These are phyloP conservation scores for Octomys mimax DNA, from an alignment of 2,797 vertebrate genomes.

Conservation along the genomic window DNA sequence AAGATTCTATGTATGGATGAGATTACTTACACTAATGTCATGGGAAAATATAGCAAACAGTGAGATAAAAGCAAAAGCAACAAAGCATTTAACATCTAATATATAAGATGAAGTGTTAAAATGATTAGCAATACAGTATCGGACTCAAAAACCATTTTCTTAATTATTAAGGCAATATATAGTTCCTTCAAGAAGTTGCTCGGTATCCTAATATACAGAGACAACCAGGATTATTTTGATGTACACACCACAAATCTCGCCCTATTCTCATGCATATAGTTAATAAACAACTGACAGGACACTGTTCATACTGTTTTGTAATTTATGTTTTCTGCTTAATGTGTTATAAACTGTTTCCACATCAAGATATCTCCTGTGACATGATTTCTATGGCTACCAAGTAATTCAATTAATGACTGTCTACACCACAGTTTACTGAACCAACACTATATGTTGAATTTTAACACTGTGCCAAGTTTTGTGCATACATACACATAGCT, in stretches of 20 bases:
- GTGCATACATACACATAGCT: neutral
- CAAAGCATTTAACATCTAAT: neutral
- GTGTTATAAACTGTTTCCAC: neutral
- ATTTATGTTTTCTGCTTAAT: conserved; percentile 2
- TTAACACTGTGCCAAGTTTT: neutral
- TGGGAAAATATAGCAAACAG: neutral
- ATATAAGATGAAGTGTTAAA: conserved; percentile 34
- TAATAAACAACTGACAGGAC: conserved; percentile 8
- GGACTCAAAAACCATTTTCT: neutral
- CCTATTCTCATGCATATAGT: neutral
- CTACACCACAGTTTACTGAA: neutral
- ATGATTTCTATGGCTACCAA: conserved; percentile 40
- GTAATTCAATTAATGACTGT: neutral
- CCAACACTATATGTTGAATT: neutral
- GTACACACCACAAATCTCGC: neutral
- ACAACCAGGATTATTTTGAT: conserved; percentile 19
- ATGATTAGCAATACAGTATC: neutral
- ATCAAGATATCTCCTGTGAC: conserved; percentile 31
- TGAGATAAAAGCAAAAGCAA: neutral
- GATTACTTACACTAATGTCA: neutral
- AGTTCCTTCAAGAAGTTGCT: conserved; percentile 48
- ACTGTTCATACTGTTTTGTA: neutral
- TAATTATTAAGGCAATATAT: conserved; percentile 12
- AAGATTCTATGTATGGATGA: neutral
- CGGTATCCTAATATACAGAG: conserved; percentile 14